phyloP scores from a whole-genome alignment of 2,113 vertebrate species.

The Tychaedon coryphoeus region DNA sequence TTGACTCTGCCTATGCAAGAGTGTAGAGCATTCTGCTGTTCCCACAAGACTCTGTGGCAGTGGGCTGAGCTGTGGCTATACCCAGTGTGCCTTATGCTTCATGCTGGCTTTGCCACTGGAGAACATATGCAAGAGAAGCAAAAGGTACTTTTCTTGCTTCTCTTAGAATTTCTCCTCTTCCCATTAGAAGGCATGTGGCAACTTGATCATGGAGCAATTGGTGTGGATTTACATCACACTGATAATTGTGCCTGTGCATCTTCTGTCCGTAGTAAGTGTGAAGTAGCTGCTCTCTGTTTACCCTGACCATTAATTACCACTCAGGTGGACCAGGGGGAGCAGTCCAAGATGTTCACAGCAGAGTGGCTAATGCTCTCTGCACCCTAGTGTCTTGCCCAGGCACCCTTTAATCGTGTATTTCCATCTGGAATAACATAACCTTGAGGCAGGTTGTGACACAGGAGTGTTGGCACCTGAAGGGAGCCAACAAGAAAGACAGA shows the following conservation, averaged over 20 bases:
- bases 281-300: neutral
- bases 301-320: neutral
- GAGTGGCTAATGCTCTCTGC: neutral
- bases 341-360: neutral
- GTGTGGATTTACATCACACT: neutral
- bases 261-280: neutral
- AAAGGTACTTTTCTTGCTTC: neutral
- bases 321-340: neutral
- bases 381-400: rapidly evolving
- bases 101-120: neutral
- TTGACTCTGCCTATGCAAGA: neutral
- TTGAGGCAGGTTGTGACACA: neutral
- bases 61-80: neutral
- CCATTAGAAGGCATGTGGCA: neutral
- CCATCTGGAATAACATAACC: neutral
- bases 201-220: neutral
- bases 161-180: neutral
- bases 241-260: neutral
- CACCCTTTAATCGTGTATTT: neutral
- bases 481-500: neutral
- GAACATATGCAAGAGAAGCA: neutral
- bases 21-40: neutral
- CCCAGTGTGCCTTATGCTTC: neutral
- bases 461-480: neutral
- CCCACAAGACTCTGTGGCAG: neutral